Percentiles rank a stretch among this genome's conserved stretches.
These are phyloP conservation scores for Catharus bicknelli DNA, from an alignment of 2,113 vertebrate species.

Conservation along the genomic window DNA sequence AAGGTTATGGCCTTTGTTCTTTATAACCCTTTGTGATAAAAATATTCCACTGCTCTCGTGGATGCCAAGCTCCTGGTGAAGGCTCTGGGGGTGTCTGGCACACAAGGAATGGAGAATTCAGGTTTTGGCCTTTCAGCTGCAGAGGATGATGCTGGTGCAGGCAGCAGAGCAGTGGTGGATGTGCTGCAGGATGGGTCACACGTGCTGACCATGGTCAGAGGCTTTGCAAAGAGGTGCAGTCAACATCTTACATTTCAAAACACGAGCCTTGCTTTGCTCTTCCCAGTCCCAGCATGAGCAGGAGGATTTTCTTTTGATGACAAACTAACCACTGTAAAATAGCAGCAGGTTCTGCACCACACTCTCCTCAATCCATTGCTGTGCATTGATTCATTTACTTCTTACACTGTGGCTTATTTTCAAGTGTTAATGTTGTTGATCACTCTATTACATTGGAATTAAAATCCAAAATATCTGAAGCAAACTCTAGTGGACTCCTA, in stretches of 20 bases:
- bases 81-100: not conserved
- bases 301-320: not conserved
- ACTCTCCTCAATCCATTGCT: not conserved
- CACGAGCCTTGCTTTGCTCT: rapidly evolving
- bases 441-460: not conserved
- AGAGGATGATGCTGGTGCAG: not conserved
- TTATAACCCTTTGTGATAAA: not conserved
- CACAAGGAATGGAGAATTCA: not conserved
- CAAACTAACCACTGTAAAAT: not conserved
- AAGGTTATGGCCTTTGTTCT: slow-evolving; percentile 1
- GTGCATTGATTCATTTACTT: not conserved
- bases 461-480: not conserved
- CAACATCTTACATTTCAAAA: not conserved
- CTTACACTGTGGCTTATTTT: not conserved
- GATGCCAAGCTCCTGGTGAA: not conserved
- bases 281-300: not conserved
- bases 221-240: too few species aligned
- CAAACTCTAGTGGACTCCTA: not conserved
- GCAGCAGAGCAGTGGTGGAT: not conserved
- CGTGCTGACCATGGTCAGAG: rapidly evolving
- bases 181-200: not conserved
- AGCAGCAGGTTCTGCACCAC: not conserved
- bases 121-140: not conserved
- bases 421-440: not conserved
- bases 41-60: not conserved